Evolutionary conservation across 2,888 invertebrate genomes (phyloP).

Genomic region (Hydriomena furcata): DNA sequence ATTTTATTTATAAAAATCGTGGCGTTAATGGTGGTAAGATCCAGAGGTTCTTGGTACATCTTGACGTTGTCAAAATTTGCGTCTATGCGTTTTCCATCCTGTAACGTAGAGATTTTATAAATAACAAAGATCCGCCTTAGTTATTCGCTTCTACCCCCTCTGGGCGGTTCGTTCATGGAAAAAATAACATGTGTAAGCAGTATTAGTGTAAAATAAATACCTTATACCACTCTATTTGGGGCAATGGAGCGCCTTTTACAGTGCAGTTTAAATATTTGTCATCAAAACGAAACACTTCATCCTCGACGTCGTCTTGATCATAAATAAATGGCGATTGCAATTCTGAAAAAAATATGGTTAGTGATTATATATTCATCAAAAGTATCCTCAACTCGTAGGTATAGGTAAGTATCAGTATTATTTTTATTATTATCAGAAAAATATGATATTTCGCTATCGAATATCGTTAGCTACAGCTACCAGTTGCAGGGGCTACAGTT

Average conservation of each 20-base stretch:
- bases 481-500: no score
- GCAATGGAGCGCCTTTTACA: constrained; percentile 85
- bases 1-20: constrained; percentile 51
- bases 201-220: no score
- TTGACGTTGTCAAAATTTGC: constrained; percentile 36
- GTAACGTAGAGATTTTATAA: constrained; percentile 13
- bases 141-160: no score
- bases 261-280: constrained; percentile 73
- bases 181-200: no score
- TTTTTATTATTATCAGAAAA: no score
- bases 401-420: no score
- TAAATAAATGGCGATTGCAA: constrained; percentile 44
- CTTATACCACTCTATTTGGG: constrained; percentile 88
- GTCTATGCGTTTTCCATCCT: constrained; percentile 33
- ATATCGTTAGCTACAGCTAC: no score
- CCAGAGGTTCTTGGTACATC: background rate
- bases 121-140: no score
- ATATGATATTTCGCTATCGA: no score
- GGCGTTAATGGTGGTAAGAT: constrained; percentile 53
- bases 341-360: constrained; percentile 38
- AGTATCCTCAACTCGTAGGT: no score
- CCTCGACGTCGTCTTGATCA: constrained; percentile 43
- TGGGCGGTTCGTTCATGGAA: no score
- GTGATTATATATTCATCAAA: background rate
- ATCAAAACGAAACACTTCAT: constrained; percentile 47